Evolutionary conservation across 2,888 invertebrate genomes (phyloP).

Genomic region (Marronus borbonicus): DNA sequence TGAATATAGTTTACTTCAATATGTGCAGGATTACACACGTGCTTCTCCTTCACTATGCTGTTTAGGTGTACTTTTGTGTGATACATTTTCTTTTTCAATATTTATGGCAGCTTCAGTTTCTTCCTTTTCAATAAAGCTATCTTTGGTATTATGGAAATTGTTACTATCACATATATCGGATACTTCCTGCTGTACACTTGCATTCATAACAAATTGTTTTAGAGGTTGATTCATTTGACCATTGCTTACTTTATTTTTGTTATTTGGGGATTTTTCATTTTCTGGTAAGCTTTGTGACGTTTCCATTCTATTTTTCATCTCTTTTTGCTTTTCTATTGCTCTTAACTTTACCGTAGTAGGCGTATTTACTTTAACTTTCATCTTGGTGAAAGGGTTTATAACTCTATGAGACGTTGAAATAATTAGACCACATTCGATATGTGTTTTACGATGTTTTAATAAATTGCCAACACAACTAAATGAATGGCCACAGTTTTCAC

Average conservation of each 20-base stretch:
- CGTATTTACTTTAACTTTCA: slow-evolving; percentile 64
- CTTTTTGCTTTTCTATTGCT: slow-evolving; percentile 54
- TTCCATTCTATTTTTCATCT: slow-evolving; percentile 27
- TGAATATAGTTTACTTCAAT: background rate
- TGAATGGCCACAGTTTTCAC: slow-evolving; percentile 69
- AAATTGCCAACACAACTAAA: slow-evolving; percentile 72
- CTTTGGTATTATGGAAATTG: slow-evolving; percentile 6
- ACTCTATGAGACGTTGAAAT: slow-evolving; percentile 64
- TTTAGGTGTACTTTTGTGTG: background rate
- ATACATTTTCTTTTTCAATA: background rate
- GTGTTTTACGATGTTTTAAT: slow-evolving; percentile 70
- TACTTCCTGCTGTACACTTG: background rate
- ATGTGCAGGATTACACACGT: slow-evolving; percentile 51
- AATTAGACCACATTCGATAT: slow-evolving; percentile 69
- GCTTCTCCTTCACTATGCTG: slow-evolving; percentile 51
- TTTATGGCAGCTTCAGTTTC: background rate
- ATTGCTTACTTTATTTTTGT: background rate
- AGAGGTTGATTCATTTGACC: background rate
- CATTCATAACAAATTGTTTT: background rate
- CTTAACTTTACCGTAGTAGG: slow-evolving; percentile 62
- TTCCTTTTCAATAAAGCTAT: background rate
- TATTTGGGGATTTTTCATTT: slow-evolving; percentile 37
- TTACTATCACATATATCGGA: slow-evolving; percentile 5
- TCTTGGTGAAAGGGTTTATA: slow-evolving; percentile 63
- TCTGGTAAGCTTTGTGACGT: slow-evolving; percentile 45